Evolutionary conservation across 2,797 vertebrate species (phyloP).

Genomic region (Nannoperca australis): DNA sequence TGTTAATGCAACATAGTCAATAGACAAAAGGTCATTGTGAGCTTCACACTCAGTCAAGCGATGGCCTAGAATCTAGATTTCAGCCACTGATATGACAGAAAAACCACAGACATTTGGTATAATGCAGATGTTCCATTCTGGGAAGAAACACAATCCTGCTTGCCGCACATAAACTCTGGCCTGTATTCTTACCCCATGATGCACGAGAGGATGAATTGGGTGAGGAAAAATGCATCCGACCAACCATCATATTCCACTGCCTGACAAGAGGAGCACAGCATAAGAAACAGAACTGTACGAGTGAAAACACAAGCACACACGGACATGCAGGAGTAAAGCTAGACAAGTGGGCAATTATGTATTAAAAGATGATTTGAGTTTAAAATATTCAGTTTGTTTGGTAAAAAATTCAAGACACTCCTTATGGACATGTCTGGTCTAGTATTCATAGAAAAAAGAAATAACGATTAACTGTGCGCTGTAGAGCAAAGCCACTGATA

Average conservation of each 20-base stretch:
- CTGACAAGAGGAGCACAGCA: slow-evolving; percentile 71
- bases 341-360: background rate
- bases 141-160: slow-evolving; percentile 11
- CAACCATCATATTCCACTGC: slow-evolving; percentile 93
- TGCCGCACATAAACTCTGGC: background rate
- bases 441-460: background rate
- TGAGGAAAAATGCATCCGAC: slow-evolving; percentile 90
- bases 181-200: slow-evolving; percentile 93
- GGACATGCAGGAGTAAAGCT: background rate
- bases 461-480: background rate
- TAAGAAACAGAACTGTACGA: background rate
- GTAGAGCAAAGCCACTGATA: background rate
- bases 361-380: background rate
- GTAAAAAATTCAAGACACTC: background rate
- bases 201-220: slow-evolving; percentile 93
- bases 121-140: slow-evolving; percentile 21
- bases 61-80: background rate
- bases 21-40: slow-evolving; percentile 1
- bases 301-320: background rate
- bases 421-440: background rate
- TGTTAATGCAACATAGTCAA: background rate
- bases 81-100: background rate
- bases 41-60: background rate
- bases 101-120: background rate
- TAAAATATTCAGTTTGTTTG: background rate